Percentiles rank a stretch among this genome's conserved stretches.
phyloP scores from a whole-genome alignment of 2,888 invertebrate genomes.

The Erynnis tages region DNA sequence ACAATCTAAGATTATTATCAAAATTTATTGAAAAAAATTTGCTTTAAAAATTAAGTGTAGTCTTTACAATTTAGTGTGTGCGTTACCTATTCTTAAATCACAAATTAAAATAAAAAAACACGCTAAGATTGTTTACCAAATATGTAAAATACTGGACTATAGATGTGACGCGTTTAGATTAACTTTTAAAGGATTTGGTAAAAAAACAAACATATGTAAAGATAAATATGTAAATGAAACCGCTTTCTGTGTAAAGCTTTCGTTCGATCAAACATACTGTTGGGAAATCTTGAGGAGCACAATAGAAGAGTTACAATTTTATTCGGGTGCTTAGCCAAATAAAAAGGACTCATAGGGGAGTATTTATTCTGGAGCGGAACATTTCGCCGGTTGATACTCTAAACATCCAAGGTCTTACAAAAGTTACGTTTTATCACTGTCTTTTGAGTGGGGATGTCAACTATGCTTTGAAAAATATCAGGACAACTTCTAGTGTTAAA shows the following conservation, averaged over 20 bases:
- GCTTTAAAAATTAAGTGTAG: too few relatives aligned
- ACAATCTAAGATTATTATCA: too few relatives aligned
- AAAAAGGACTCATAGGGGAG: conserved; percentile 55
- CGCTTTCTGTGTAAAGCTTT: neutral
- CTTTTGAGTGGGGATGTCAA: conserved; percentile 40
- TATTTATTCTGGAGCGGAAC: conserved; percentile 48
- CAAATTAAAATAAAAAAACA: too few relatives aligned
- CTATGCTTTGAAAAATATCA: neutral
- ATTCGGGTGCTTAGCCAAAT: conserved; percentile 52
- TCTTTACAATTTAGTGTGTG: too few relatives aligned
- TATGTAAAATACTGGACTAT: too few relatives aligned
- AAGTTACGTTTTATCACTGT: conserved; percentile 66
- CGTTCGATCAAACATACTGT: conserved; percentile 23
- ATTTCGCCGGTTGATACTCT: conserved; percentile 45
- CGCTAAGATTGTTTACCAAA: too few relatives aligned
- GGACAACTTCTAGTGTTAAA: neutral
- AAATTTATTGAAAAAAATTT: too few relatives aligned
- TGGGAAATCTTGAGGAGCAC: conserved; percentile 27
- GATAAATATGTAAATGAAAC: too few relatives aligned
- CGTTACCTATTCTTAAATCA: too few relatives aligned
- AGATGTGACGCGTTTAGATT: too few relatives aligned
- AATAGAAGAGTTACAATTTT: conserved; percentile 27
- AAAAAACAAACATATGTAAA: too few relatives aligned
- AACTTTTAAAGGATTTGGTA: too few relatives aligned
- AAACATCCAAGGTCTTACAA: conserved; percentile 60